A percentile compares a stretch with the other conserved stretches of the same genome.
Conservation (phyloP, 1,140 invertebrate species). For the Euglossa dilemma region DNA sequence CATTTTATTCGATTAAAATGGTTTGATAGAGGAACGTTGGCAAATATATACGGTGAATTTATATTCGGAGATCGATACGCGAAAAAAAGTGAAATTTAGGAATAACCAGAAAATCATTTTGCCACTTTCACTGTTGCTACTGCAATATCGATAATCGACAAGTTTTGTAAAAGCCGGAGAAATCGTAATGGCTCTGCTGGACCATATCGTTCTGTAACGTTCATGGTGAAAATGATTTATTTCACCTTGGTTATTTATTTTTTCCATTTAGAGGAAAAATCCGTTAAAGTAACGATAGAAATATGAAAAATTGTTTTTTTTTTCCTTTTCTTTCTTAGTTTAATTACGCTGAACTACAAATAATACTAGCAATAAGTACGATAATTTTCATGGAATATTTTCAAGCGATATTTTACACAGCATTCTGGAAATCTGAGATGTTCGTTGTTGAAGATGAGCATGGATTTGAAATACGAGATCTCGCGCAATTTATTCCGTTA, state of each 20-base stretch:
- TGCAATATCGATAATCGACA: background rate
- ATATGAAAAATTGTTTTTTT: too few relatives aligned
- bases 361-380: too few relatives aligned
- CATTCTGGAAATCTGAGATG: too few relatives aligned
- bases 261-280: background rate
- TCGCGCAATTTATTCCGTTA: too few relatives aligned
- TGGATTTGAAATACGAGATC: too few relatives aligned
- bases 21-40: background rate
- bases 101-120: background rate
- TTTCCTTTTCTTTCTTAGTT: too few relatives aligned
- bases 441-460: too few relatives aligned
- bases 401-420: too few relatives aligned
- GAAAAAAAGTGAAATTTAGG: background rate
- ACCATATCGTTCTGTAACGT: background rate
- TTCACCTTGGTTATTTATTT: background rate
- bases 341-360: too few relatives aligned
- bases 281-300: background rate
- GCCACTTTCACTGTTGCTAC: background rate
- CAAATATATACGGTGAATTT: background rate
- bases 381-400: too few relatives aligned
- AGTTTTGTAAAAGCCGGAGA: background rate
- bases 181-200: background rate
- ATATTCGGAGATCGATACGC: background rate
- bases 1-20: background rate
- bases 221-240: background rate